Conservation (phyloP, 2,888 invertebrate species). For the Tinea pellionella region DNA sequence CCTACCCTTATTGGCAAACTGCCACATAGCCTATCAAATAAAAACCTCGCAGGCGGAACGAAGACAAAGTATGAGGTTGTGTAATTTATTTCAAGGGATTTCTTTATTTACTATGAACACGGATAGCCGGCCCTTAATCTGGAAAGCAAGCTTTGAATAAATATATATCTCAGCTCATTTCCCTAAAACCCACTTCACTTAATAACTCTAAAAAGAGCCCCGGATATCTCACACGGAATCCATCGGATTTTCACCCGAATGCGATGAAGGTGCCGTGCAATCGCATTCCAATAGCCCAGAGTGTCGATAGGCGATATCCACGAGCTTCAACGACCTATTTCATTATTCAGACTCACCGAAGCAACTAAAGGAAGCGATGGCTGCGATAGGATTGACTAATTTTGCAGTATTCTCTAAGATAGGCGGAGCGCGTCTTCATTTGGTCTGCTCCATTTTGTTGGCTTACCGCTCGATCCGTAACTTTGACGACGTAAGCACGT, state of each 20-base stretch:
- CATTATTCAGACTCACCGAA: constrained; percentile 57
- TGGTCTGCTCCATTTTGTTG: constrained; percentile 45
- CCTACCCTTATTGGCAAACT: constrained; percentile 52
- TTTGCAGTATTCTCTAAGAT: constrained; percentile 47
- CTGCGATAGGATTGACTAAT: constrained; percentile 62
- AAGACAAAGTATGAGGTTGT: constrained; percentile 48
- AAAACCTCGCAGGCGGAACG: constrained; percentile 26
- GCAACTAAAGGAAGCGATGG: constrained; percentile 39
- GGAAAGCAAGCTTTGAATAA: constrained; percentile 28
- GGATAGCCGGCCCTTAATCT: constrained; percentile 35
- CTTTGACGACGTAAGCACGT: constrained; percentile 51
- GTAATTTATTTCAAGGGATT: constrained; percentile 51
- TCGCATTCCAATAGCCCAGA: constrained; percentile 38
- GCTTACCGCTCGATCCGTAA: constrained; percentile 46
- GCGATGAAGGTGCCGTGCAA: constrained; percentile 30
- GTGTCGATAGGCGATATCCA: constrained; percentile 45
- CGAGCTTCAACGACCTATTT: constrained; percentile 55
- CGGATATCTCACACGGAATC: constrained; percentile 60
- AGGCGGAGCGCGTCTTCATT: constrained; percentile 47
- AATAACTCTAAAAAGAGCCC: constrained; percentile 62
- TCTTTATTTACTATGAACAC: constrained; percentile 50
- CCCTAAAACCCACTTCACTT: constrained; percentile 63
- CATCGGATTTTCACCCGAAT: constrained; percentile 47
- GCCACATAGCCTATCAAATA: constrained; percentile 37
- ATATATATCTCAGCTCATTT: constrained; percentile 56